Base-by-base conservation (phyloP, 1,140 invertebrate species). In the Radopholus similis region DNA sequence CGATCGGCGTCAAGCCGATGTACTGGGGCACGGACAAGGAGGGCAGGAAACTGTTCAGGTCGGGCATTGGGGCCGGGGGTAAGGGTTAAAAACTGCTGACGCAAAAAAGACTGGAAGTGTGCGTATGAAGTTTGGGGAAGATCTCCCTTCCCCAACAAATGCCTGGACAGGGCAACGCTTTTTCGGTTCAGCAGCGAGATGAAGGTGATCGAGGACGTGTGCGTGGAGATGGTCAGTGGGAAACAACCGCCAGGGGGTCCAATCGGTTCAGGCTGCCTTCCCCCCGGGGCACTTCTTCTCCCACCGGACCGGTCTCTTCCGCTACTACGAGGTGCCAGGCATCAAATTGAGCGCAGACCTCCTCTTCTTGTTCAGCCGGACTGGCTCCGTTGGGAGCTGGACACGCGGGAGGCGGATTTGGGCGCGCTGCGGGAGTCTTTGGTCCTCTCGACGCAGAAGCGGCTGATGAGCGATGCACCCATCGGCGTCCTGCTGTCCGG, bases 401-500 rank as follows among this genome's bases (percentile, higher is more conserved):
- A 63, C n/a, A 72, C 63, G n/a, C 63, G 73, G 11, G 23, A 28
- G 26, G 40, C 62, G 26, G 70, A 72, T 53, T 64, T 82, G 11
- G 28, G 35, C 18, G 56, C 44, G 15, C 40, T 81, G 23, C 70
- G 70, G n/a, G 55, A 80, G 6, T 53, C 47, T n/a, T 66, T 81
- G 44, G 67, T 80, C 40, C 40, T 58, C 9, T 73, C 81, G 6
- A 77, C 76, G 23, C 58, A 75, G 38, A 81, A 81, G 63, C 68
- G 80, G 38, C 53, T 81, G n/a, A 82, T 82, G 77, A 76, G 76
- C 57, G 80, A 81, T 66, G 81, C 74, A 8, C 80, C 80, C 9
- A 64, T 83, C 30, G 80, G 79, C 23, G 68, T 83, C 13, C 62
- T 81, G 21, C 64, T 81, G 18, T 82, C 78, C 8, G 80, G 80